Base-by-base conservation (phyloP, 2,888 invertebrate genomes). In the Hydrotaea diabolus region DNA sequence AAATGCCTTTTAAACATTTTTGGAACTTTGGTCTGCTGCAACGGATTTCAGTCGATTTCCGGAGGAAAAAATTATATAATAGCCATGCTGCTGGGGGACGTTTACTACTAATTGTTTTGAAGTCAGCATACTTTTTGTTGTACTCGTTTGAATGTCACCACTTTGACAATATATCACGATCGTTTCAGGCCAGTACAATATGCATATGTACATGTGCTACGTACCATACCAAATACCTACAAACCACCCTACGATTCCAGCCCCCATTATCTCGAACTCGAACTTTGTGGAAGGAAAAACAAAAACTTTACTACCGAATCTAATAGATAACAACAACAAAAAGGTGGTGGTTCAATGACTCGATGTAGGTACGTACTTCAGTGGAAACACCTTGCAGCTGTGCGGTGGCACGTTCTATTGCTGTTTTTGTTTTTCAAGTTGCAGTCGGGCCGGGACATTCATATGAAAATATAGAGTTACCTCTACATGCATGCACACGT, bases 371-470 rank as follows among this genome's bases (percentile, higher is more conserved):
- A 9, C 9, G n/a, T 21, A 39, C 5, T 64, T 11, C 23, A 21
- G 11, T 59, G 36, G 72, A 81, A 81, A 84, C 81, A 84, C 84
- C 84, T 84, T 84, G 81, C 57, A 26, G 39, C 62, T 62, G 62
- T 62, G 62, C 62, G 62, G 39, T 39, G 85, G 85, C 85, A 85
- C 85, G 85, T 80, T 85, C 85, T 85, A 85, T 82, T 82, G 79
- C 82, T 74, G 11, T 26, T n/a, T 77, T 31, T 31, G 31, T 31
- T 31, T 57, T 57, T 8, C 21, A 77, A 69, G 69, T 69, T 64
- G 2, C 46, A 43, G 19, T 66, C 46, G 69, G 46, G 19, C 43
- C 46, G 69, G 46, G 39, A 69, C 69, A 69, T 62, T 62, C n/a
- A 62, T 46, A 69, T 46, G 15, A 69, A 69, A 46, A 69, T 69